Evolutionary conservation across 2,113 vertebrate genomes (phyloP), one percentile per base, ranked within the genome.

Genomic region (Camelus bactrianus): DNA sequence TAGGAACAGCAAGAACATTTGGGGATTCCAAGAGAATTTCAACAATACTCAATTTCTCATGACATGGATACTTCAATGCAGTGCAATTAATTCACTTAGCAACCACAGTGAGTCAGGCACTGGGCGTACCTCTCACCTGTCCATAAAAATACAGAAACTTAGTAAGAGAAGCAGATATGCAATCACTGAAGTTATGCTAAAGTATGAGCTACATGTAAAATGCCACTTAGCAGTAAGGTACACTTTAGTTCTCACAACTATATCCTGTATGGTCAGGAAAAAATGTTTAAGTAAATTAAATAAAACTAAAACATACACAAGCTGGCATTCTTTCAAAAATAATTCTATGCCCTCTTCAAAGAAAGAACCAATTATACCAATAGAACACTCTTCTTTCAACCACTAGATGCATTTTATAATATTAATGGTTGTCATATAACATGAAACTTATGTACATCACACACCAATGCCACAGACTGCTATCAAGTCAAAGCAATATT

Each of bases 401-500:
- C 54, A 65, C 70, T 85, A 28, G 24, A 82, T 85, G 26, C 72
- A 96, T 54, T 52, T 97, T 60, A 96, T 92, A 97, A 96, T 91
- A 65, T 42, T 85, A 94, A 80, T 56, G 20, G 90, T 52, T 62
- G 75, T 79, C 69, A 60, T 81, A 19, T 96, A 58, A 95, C 75
- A 96, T 80, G 60, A 80, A 97, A 95, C 42, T 38, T 77, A 96
- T 22, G 9, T 32, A 85, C 84, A 96, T 95, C 0, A 52, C 30
- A 97, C 64, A 56, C 70, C 91, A 96, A 93, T 69, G 5, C 52
- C 32, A 69, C 1, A 72, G 56, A 96, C 0, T 96, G 85, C 95
- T 92, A 94, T 50, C 46, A 97, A 91, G 65, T 97, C 82, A 98
- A 98, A 98, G n/a, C 52, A 92, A 84, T 19, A 70, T 77, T 50